Evolutionary conservation across 2,888 invertebrate species (phyloP).

Genomic region (Caenorhabditis angaria): DNA sequence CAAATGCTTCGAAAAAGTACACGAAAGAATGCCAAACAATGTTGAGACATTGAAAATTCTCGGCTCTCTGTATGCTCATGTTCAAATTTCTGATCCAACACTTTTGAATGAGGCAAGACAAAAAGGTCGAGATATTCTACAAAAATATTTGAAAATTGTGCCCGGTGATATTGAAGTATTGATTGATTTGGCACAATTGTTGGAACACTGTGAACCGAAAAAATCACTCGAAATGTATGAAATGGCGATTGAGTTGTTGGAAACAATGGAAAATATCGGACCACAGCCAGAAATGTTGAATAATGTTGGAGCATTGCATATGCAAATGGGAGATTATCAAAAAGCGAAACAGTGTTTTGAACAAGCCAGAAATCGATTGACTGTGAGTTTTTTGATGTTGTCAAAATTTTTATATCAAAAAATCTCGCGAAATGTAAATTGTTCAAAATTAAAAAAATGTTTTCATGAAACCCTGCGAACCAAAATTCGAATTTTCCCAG

Average conservation of each 20-base stretch:
- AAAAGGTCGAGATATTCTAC: constrained; percentile 81
- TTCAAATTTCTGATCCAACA: constrained; percentile 56
- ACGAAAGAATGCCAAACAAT: constrained; percentile 95
- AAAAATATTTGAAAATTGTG: constrained; percentile 91
- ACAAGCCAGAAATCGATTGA: constrained; percentile 30
- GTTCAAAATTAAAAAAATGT: constrained; percentile 7
- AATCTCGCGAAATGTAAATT: background rate
- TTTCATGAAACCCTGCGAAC: constrained; percentile 63
- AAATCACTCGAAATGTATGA: constrained; percentile 90
- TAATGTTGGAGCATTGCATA: constrained; percentile 92
- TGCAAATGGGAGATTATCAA: constrained; percentile 83
- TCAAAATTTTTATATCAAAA: constrained; percentile 2
- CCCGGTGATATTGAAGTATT: constrained; percentile 95
- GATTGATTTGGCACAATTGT: constrained; percentile 95
- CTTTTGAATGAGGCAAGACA: constrained; percentile 18
- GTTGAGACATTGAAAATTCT: constrained; percentile 99
- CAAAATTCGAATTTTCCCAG: constrained; percentile 76
- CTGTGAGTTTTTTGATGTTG: constrained; percentile 24
- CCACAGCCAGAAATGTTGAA: constrained; percentile 90
- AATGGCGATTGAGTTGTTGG: constrained; percentile 89
- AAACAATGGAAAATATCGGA: constrained; percentile 82
- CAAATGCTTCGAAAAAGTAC: constrained; percentile 96
- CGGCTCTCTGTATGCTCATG: constrained; percentile 88
- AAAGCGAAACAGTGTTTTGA: constrained; percentile 79
- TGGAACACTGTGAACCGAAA: constrained; percentile 90